Percentiles rank a stretch among this genome's conserved stretches.
Conservation (phyloP, 2,888 invertebrate genomes). For the Trissonchulus latispiculum region DNA sequence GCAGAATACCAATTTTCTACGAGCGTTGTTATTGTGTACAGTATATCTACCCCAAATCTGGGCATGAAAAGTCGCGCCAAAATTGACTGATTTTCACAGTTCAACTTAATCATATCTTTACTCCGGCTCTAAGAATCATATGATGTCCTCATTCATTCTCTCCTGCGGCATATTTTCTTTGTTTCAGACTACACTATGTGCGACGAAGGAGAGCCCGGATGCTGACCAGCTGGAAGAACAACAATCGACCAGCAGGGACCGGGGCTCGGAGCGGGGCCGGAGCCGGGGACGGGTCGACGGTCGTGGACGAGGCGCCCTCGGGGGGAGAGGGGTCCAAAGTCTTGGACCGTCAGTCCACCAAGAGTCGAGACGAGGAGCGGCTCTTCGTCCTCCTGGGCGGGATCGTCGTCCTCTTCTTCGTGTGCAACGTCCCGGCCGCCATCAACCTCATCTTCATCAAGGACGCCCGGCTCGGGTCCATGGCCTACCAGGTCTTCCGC, state of each 20-base stretch:
- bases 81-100: too few relatives aligned
- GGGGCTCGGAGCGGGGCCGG: not conserved
- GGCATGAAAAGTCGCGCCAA: too few relatives aligned
- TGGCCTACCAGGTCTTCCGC: constrained; percentile 41
- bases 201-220: not conserved
- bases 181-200: not conserved
- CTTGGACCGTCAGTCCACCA: not conserved
- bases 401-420: constrained; percentile 41
- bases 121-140: too few relatives aligned
- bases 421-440: constrained; percentile 44
- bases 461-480: constrained; percentile 33
- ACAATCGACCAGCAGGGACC: not conserved
- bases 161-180: not conserved
- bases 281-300: not conserved
- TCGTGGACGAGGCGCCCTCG: not conserved
- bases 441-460: constrained; percentile 42
- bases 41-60: too few relatives aligned
- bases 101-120: too few relatives aligned
- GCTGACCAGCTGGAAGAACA: not conserved
- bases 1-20: too few relatives aligned
- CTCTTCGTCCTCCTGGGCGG: constrained; percentile 41
- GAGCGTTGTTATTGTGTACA: too few relatives aligned
- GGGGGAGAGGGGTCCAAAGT: not conserved
- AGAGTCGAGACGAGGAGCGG: constrained; percentile 9
- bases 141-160: too few relatives aligned